Evolutionary conservation across 2,113 vertebrate genomes (phyloP).

Genomic region (Anarhynchus alexandrinus): DNA sequence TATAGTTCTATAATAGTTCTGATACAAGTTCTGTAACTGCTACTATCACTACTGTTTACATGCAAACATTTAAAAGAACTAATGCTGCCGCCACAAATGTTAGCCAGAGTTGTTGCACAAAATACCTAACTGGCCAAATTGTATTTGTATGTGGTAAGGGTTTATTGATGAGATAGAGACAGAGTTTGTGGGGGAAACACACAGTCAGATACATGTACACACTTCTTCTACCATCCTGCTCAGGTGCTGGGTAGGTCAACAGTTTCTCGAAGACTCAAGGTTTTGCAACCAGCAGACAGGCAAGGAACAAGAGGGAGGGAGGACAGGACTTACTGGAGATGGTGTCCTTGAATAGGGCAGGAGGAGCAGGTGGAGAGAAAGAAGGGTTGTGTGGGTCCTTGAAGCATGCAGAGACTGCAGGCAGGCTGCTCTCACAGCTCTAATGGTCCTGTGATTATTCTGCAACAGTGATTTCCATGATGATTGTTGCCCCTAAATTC

Average conservation of each 20-base stretch:
- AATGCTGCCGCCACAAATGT: background rate
- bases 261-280: background rate
- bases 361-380: background rate
- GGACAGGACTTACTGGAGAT: background rate
- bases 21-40: background rate
- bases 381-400: background rate
- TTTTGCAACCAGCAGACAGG: background rate
- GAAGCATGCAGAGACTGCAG: background rate
- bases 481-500: background rate
- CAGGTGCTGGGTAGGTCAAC: background rate
- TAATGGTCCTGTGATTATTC: background rate
- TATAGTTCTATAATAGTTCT: background rate
- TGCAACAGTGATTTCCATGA: background rate
- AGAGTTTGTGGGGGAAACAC: background rate
- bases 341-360: background rate
- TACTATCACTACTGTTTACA: background rate
- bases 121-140: background rate
- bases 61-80: background rate
- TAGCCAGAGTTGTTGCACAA: background rate
- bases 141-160: background rate
- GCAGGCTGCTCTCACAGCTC: background rate
- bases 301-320: background rate
- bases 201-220: background rate
- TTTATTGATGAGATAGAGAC: background rate
- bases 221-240: background rate